These are phyloP conservation scores for Gisinianus flammeolus DNA, from an alignment of 2,888 invertebrate species.

Conservation along the genomic window DNA sequence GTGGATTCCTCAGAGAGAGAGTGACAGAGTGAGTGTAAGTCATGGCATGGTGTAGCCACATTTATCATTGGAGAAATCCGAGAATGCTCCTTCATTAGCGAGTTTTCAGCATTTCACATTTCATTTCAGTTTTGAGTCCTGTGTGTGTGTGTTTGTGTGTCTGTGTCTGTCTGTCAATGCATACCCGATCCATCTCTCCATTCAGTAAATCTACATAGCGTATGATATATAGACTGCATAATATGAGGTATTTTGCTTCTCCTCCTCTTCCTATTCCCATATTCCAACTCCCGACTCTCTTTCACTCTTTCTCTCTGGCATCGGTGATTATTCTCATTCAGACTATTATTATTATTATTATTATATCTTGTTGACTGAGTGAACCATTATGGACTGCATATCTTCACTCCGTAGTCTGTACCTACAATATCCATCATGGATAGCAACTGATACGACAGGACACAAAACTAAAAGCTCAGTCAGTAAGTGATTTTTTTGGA, in stretches of 20 bases:
- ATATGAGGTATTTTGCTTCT: background rate
- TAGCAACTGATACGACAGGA: background rate
- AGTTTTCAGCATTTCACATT: slow-evolving; percentile 33
- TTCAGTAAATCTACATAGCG: background rate
- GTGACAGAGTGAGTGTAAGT: slow-evolving; percentile 22
- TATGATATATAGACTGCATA: slow-evolving; percentile 15
- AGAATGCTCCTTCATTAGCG: slow-evolving; percentile 36
- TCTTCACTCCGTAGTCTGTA: no score
- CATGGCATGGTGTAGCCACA: slow-evolving; percentile 30
- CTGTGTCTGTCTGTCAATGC: background rate
- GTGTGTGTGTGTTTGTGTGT: slow-evolving; percentile 3
- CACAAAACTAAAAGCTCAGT: slow-evolving; percentile 6
- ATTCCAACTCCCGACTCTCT: no score
- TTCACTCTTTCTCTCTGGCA: no score
- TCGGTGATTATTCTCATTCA: no score
- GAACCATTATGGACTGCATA: no score
- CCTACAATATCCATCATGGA: background rate
- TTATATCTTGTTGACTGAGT: background rate
- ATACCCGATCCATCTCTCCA: background rate
- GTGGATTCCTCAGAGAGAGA: background rate
- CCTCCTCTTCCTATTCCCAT: background rate
- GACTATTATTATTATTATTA: background rate
- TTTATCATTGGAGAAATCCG: slow-evolving; percentile 38
- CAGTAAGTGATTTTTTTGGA: background rate
- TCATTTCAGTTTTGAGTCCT: background rate